phyloP scores from a whole-genome alignment of 64 coral and sea anemone species.

The Dendronephthya gigantea region DNA sequence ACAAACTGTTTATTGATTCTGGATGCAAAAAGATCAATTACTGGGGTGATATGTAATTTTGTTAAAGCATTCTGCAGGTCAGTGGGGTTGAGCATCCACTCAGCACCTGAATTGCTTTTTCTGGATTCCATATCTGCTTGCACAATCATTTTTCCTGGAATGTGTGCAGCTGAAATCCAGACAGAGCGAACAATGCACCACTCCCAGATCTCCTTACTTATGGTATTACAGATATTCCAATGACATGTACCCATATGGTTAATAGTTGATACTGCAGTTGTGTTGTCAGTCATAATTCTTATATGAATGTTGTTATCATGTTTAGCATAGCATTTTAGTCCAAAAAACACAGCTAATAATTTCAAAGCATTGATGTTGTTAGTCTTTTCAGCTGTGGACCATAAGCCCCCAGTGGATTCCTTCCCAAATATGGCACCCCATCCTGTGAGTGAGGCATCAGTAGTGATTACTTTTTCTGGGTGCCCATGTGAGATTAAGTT shows the following conservation, averaged over 20 bases:
- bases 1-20: neutral
- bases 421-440: neutral
- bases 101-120: neutral
- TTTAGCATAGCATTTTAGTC: neutral
- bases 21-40: neutral
- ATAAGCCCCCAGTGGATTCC: neutral
- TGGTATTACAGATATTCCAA: neutral
- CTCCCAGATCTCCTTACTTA: neutral
- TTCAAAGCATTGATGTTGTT: neutral
- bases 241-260: conserved; percentile 8
- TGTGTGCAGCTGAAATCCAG: neutral
- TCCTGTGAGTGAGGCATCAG: neutral
- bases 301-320: neutral
- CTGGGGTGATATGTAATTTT: neutral
- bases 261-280: neutral
- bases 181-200: neutral
- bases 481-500: neutral
- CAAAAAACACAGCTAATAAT: neutral
- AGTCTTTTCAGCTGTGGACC: neutral
- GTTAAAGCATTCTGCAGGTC: neutral
- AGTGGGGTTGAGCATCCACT: neutral
- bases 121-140: conserved; percentile 11
- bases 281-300: neutral
- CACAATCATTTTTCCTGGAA: neutral
- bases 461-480: neutral